Percentiles rank a stretch among this genome's conserved stretches.
Conservation (phyloP, 2,113 vertebrate genomes). For the Lethenteron camtschaticum region DNA sequence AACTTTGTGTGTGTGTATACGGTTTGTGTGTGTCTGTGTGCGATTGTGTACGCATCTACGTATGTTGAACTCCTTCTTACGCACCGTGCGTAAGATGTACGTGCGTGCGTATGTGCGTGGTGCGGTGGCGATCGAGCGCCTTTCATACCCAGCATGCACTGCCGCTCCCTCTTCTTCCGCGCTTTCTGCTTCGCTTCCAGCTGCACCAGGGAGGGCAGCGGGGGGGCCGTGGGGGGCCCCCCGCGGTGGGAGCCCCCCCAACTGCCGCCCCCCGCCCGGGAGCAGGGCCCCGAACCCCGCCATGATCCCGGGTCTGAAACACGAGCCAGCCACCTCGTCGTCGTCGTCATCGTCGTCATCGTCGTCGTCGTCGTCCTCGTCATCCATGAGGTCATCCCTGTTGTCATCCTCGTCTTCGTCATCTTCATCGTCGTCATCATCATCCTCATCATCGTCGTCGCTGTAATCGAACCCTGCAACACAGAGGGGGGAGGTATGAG, state of each 20-base stretch:
- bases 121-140: background rate
- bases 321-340: too few relatives aligned
- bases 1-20: too few relatives aligned
- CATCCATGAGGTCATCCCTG: conserved; percentile 15
- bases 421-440: conserved; percentile 29
- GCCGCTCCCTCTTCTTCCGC: conserved; percentile 54
- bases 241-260: conserved; percentile 60
- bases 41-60: too few relatives aligned
- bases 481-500: background rate
- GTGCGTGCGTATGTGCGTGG: too few relatives aligned
- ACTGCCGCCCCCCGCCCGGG: conserved; percentile 50
- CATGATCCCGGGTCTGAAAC: too few relatives aligned
- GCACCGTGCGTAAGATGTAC: too few relatives aligned
- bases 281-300: conserved; percentile 17
- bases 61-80: too few relatives aligned
- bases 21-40: too few relatives aligned
- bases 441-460: conserved; percentile 15
- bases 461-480: conserved; percentile 4
- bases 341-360: too few relatives aligned
- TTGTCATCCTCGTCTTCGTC: conserved; percentile 27
- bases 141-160: conserved; percentile 47
- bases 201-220: conserved; percentile 36
- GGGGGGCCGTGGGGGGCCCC: conserved; percentile 57
- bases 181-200: conserved; percentile 59
- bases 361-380: too few relatives aligned